These are phyloP conservation scores for Macroteleia sp. DNA, from an alignment of 2,888 invertebrate genomes.

Conservation along the genomic window DNA sequence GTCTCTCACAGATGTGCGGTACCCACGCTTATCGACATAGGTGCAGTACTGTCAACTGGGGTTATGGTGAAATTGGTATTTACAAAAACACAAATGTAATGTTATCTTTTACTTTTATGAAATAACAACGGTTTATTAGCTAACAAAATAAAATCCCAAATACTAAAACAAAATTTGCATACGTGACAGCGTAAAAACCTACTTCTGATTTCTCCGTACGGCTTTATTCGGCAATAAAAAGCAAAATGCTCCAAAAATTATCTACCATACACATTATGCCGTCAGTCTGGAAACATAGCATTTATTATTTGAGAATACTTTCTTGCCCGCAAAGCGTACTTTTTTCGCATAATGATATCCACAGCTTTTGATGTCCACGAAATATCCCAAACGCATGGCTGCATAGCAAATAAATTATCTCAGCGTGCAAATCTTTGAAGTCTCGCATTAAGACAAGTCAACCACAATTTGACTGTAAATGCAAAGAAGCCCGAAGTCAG, in stretches of 20 bases:
- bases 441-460: constrained; percentile 36
- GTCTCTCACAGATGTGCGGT: constrained; percentile 58
- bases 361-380: constrained; percentile 35
- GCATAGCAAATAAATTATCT: constrained; percentile 36
- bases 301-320: constrained; percentile 24
- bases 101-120: no score
- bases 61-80: constrained; percentile 24
- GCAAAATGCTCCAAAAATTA: no score
- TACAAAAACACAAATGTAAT: constrained; percentile 19
- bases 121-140: no score
- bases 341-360: constrained; percentile 7
- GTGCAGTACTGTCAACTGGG: constrained; percentile 30
- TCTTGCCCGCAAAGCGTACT: background rate
- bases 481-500: constrained; percentile 42
- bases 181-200: no score
- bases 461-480: constrained; percentile 47
- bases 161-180: no score
- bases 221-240: no score
- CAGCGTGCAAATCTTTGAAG: constrained; percentile 42
- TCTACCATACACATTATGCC: background rate
- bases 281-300: constrained; percentile 4
- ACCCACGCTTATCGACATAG: constrained; percentile 57
- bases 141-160: no score
- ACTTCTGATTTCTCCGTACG: no score
- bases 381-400: constrained; percentile 31